phyloP scores from a whole-genome alignment of 1,140 invertebrate genomes.

The Andricus grossulariae region DNA sequence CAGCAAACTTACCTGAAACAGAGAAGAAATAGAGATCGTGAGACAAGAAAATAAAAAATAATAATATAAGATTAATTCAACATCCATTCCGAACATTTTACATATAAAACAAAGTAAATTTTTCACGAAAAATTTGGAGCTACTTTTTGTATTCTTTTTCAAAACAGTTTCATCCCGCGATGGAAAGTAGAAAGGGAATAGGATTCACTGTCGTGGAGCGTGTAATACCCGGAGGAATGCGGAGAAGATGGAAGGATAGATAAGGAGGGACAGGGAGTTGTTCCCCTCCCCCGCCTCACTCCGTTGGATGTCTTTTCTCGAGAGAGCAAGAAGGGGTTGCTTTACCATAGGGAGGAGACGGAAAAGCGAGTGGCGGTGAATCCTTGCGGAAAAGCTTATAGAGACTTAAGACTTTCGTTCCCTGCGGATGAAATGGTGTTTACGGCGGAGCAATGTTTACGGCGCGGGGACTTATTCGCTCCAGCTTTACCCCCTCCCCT shows the following conservation, averaged over 20 bases:
- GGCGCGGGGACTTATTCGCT: slow-evolving; percentile 7
- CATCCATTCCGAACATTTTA: too few relatives aligned
- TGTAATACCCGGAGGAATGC: slow-evolving; percentile 75
- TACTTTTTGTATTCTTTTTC: background rate
- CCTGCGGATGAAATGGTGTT: slow-evolving; percentile 50
- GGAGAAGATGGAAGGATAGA: slow-evolving; percentile 73
- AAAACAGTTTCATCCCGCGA: slow-evolving; percentile 34
- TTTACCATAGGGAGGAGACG: slow-evolving; percentile 7
- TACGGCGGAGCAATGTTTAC: slow-evolving; percentile 49
- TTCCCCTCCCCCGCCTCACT: background rate
- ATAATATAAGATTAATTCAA: too few relatives aligned
- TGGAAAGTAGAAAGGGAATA: slow-evolving; percentile 51
- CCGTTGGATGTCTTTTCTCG: slow-evolving; percentile 19
- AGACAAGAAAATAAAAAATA: too few relatives aligned
- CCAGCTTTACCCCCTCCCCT: slow-evolving; percentile 5
- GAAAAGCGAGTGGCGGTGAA: slow-evolving; percentile 54
- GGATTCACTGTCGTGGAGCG: slow-evolving; percentile 55
- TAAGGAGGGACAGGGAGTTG: slow-evolving; percentile 40
- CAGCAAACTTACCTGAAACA: too few relatives aligned
- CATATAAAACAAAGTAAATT: background rate
- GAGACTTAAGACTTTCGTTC: slow-evolving; percentile 50
- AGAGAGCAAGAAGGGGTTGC: slow-evolving; percentile 49
- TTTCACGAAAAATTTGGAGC: background rate
- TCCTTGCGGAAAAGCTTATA: slow-evolving; percentile 70
- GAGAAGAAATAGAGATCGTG: too few relatives aligned